A percentile compares a stretch with the other conserved stretches of the same genome.
Evolutionary conservation across 2,797 vertebrate species (phyloP).

Genomic region (Phoeniculus purpureus): DNA sequence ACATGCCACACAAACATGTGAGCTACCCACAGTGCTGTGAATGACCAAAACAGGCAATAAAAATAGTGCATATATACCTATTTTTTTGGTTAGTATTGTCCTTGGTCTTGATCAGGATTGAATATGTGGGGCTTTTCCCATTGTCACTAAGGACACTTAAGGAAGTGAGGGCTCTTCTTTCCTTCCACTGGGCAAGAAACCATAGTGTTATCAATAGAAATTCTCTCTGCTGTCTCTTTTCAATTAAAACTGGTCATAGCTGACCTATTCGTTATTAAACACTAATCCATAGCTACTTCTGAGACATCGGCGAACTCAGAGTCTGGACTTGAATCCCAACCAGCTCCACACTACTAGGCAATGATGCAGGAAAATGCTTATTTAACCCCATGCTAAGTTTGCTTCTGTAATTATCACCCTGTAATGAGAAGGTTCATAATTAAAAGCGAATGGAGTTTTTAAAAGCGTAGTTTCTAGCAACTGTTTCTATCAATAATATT

Average conservation of each 20-base stretch:
- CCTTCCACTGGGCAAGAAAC: background rate
- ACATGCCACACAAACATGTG: background rate
- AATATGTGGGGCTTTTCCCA: background rate
- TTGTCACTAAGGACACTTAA: background rate
- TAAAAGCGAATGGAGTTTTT: constrained; percentile 20
- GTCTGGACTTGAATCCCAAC: constrained; percentile 65
- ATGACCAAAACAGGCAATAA: background rate
- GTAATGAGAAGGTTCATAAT: constrained; percentile 48
- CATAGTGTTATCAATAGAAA: constrained; percentile 30
- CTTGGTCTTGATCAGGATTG: background rate
- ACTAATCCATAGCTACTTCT: constrained; percentile 64
- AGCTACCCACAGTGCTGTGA: background rate
- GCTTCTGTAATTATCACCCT: constrained; percentile 27
- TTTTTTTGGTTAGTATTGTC: background rate
- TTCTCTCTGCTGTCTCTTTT: constrained; percentile 50
- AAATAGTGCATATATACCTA: background rate
- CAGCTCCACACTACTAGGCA: constrained; percentile 13
- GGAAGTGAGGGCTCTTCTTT: constrained; percentile 10
- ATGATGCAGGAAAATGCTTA: constrained; percentile 36
- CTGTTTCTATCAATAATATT: background rate
- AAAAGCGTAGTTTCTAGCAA: constrained; percentile 16
- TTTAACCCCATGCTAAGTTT: background rate
- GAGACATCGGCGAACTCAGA: constrained; percentile 44
- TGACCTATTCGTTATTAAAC: constrained; percentile 75
- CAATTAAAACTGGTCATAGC: constrained; percentile 75